These are phyloP conservation scores for Rhamphomyia laevipes DNA, from an alignment of 2,888 invertebrate genomes.

Conservation along the genomic window DNA sequence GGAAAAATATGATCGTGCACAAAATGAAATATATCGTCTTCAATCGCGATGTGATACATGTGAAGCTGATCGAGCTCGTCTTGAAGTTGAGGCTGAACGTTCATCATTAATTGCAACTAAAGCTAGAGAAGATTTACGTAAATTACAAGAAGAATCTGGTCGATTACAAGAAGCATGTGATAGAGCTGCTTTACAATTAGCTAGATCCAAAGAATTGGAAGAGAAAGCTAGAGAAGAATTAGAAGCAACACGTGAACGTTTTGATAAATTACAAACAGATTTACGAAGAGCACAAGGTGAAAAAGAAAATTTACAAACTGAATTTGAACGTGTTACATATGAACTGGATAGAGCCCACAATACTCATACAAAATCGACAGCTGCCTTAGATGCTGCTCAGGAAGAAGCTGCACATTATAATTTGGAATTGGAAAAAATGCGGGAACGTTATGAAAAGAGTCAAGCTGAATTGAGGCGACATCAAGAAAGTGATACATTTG, in stretches of 20 bases:
- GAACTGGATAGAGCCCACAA: slow-evolving; percentile 79
- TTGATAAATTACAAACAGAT: slow-evolving; percentile 80
- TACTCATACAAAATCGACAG: slow-evolving; percentile 73
- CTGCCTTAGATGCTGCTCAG: slow-evolving; percentile 76
- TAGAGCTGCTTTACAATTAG: slow-evolving; percentile 70
- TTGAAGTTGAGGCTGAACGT: slow-evolving; percentile 78
- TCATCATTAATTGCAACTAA: slow-evolving; percentile 67
- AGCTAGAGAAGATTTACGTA: slow-evolving; percentile 72
- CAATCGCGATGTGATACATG: slow-evolving; percentile 80
- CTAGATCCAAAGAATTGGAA: slow-evolving; percentile 78
- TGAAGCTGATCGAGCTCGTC: slow-evolving; percentile 76
- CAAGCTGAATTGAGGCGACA: slow-evolving; percentile 71
- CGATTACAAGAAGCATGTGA: slow-evolving; percentile 83
- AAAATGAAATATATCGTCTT: slow-evolving; percentile 78
- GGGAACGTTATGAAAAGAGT: slow-evolving; percentile 79
- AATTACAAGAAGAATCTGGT: slow-evolving; percentile 75
- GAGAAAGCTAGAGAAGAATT: slow-evolving; percentile 84
- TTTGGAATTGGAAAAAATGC: slow-evolving; percentile 79
- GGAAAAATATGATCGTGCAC: slow-evolving; percentile 85
- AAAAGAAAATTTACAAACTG: slow-evolving; percentile 74
- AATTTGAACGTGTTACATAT: slow-evolving; percentile 72
- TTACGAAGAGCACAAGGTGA: slow-evolving; percentile 69
- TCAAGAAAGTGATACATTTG: slow-evolving; percentile 67
- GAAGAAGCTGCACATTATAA: slow-evolving; percentile 80
- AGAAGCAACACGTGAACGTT: slow-evolving; percentile 77